Evolutionary conservation across 2,113 vertebrate species (phyloP).

Genomic region (Callipepla squamata): DNA sequence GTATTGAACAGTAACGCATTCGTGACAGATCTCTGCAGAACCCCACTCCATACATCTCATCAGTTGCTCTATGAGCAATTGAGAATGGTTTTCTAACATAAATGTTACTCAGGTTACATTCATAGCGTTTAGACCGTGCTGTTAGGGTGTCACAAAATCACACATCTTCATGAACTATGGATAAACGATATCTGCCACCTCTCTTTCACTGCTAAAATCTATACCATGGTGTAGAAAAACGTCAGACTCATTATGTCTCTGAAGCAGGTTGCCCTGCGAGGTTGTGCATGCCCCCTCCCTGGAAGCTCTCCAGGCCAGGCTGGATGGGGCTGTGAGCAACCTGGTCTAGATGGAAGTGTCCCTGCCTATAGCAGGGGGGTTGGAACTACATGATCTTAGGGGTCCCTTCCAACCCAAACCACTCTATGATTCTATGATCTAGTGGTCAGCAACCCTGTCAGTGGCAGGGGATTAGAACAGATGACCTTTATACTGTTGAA

Average conservation of each 20-base stretch:
- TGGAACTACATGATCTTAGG: too few relatives aligned
- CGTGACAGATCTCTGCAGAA: not conserved
- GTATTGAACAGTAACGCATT: not conserved
- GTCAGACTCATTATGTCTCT: not conserved
- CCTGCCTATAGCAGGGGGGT: too few relatives aligned
- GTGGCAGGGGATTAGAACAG: too few relatives aligned
- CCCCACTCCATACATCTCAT: not conserved
- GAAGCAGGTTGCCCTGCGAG: too few relatives aligned
- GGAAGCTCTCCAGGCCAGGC: too few relatives aligned
- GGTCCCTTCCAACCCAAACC: too few relatives aligned
- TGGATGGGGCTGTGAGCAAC: too few relatives aligned
- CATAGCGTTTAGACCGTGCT: not conserved
- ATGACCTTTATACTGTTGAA: not conserved
- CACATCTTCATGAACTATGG: not conserved
- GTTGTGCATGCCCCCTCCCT: too few relatives aligned
- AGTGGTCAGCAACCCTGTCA: too few relatives aligned
- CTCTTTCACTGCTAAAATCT: not conserved
- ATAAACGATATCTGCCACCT: not conserved
- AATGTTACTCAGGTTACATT: not conserved
- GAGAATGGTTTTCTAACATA: not conserved
- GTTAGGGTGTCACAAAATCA: not conserved
- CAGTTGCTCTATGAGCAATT: not conserved
- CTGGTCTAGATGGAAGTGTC: too few relatives aligned
- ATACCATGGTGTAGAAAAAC: not conserved
- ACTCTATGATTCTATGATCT: too few relatives aligned